These are phyloP conservation scores for Cephalotes varians DNA, from an alignment of 2,888 invertebrate genomes.

Conservation along the genomic window DNA sequence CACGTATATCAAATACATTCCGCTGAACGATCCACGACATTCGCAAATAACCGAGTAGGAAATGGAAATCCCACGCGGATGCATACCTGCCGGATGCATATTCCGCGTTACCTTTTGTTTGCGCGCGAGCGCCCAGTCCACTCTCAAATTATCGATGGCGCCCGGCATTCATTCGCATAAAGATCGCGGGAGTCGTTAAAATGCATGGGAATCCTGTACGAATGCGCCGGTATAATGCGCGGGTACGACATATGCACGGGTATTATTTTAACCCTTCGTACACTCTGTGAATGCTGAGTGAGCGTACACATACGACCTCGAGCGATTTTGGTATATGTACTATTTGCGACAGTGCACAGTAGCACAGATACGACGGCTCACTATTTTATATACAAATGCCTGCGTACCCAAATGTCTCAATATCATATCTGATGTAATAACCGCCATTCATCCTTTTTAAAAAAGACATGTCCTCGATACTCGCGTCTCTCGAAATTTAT, in stretches of 20 bases:
- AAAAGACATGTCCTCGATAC: no score
- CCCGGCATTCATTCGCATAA: conserved; percentile 66
- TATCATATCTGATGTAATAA: not conserved
- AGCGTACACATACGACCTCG: conserved; percentile 11
- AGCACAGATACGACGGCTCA: no score
- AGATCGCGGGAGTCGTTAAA: conserved; percentile 66
- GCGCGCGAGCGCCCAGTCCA: conserved; percentile 7
- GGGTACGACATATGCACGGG: conserved; percentile 41
- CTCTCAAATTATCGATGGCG: conserved; percentile 61
- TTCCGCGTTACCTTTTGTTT: conserved; percentile 39
- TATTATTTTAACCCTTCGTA: conserved; percentile 44
- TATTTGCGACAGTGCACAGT: no score
- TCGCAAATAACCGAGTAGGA: conserved; percentile 47
- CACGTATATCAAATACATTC: conserved; percentile 32
- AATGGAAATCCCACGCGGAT: conserved; percentile 33
- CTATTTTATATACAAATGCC: not conserved
- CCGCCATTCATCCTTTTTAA: no score
- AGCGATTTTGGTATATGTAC: not conserved
- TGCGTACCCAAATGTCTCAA: not conserved
- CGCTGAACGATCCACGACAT: conserved; percentile 44
- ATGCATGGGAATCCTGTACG: conserved; percentile 66
- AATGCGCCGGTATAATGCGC: conserved; percentile 52
- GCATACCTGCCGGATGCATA: conserved; percentile 41
- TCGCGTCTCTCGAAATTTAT: no score
- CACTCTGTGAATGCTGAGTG: not conserved